A percentile compares a stretch with the other conserved stretches of the same genome.
These are phyloP conservation scores for Desoria tigrina DNA, from an alignment of 2,888 invertebrate species.

Conservation along the genomic window DNA sequence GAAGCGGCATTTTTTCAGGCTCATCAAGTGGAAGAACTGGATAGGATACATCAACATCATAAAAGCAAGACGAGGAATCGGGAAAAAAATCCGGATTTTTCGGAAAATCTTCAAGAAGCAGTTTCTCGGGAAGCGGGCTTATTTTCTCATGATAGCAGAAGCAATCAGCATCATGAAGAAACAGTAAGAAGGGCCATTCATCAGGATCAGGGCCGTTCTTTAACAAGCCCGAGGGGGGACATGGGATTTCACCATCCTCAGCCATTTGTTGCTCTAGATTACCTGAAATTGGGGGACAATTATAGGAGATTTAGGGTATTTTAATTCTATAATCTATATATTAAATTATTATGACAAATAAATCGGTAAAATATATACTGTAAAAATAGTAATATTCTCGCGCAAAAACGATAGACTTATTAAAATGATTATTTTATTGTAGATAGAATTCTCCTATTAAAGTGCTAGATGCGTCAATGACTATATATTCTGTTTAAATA, in stretches of 20 bases:
- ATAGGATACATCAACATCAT: conserved; percentile 12
- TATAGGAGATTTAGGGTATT: conserved; percentile 20
- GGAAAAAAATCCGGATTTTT: not conserved
- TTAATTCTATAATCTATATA: not conserved
- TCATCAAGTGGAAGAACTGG: conserved; percentile 6
- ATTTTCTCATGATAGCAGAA: not conserved
- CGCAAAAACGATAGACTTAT: too few relatives aligned
- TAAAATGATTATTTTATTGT: too few relatives aligned
- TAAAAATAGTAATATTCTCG: too few relatives aligned
- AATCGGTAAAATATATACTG: too few relatives aligned
- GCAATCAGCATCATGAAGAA: not conserved
- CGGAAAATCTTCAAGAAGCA: not conserved
- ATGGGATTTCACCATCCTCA: not conserved
- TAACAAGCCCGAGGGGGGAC: not conserved
- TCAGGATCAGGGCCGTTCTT: not conserved
- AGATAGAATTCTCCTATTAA: too few relatives aligned
- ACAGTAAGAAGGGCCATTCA: not conserved
- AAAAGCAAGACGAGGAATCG: conserved; percentile 15
- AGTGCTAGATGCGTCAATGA: too few relatives aligned
- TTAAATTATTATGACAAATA: conserved; percentile 9
- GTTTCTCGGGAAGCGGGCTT: not conserved
- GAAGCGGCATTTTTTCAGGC: too few relatives aligned
- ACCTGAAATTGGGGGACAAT: conserved; percentile 14
- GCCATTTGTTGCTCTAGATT: not conserved
- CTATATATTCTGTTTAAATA: not conserved